Evolutionary conservation across 1,140 invertebrate genomes (phyloP).

Genomic region (Eurosta solidaginis): DNA sequence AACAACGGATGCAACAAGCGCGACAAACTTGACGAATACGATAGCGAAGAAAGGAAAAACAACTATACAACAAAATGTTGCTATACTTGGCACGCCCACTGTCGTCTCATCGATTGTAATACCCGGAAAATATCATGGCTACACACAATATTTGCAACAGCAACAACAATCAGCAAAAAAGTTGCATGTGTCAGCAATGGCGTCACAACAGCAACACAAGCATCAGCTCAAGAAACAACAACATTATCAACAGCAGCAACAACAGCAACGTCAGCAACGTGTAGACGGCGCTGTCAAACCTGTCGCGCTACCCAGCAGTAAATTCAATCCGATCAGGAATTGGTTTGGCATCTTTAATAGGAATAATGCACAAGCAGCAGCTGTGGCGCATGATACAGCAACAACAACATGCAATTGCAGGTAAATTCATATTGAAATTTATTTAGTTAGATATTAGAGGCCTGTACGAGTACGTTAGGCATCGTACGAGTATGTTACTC

Average conservation of each 20-base stretch:
- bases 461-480: too few species aligned
- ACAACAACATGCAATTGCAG: constrained; percentile 55
- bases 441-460: too few species aligned
- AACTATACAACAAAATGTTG: neutral
- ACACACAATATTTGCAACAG: constrained; percentile 42
- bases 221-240: constrained; percentile 36
- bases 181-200: constrained; percentile 37
- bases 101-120: constrained; percentile 33
- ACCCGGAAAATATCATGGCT: constrained; percentile 56
- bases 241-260: constrained; percentile 30
- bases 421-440: constrained; percentile 33
- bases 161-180: constrained; percentile 39
- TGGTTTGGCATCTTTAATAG: constrained; percentile 56
- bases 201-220: neutral
- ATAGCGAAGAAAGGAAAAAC: constrained; percentile 32
- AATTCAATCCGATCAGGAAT: constrained; percentile 59
- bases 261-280: constrained; percentile 27
- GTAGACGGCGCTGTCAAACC: constrained; percentile 42
- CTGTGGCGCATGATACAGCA: constrained; percentile 46
- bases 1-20: neutral
- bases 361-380: constrained; percentile 46
- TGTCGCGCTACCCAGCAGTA: constrained; percentile 40
- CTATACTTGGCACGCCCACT: neutral
- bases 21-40: too few species aligned
- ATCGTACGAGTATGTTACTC: too few species aligned